Evolutionary conservation across 1,140 invertebrate species (phyloP), one percentile per base, ranked within the genome.

Genomic region (Eueides isabella): DNA sequence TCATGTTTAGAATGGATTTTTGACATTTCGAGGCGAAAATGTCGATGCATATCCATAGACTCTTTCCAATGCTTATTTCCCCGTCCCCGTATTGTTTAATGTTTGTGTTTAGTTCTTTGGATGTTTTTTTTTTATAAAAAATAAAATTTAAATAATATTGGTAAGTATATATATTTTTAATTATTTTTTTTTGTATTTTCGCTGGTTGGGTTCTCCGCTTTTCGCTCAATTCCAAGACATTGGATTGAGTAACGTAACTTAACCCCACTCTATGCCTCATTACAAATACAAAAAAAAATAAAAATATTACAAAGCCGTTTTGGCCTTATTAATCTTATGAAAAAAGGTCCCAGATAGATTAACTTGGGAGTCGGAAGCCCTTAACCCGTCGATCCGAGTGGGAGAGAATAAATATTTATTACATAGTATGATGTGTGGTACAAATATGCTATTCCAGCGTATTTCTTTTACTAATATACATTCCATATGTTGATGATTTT

Each of bases 401-500:
- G 72, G 75, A 67, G 77, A 82, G n/a, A 44, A 87, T 87, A 87
- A 87, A 87, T 87, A 87, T 87, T 87, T 87, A 87, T 85, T 81
- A 80, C 82, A 73, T 28, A n/a, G 12, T 61, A 61, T 62, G 61
- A 63, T 38, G 19, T 67, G 63, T 55, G 68, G 38, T 3, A 35
- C 38, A 44, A 19, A 6, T 44, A 16, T 0, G 0, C 16, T 2
- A 7, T 2, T 44, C 7, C 7, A 44, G 41, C 41, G 41, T 19
- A 2, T 44, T 44, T 44, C 7, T 44, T 2, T n/a, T 1, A 44
- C 2, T 19, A 19, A 6, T 19, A 0, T 44, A 44, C 41, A 5
- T 44, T 44, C 5, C 19, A 6, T 38, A 16, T 16, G 16, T 38
- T 0, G 12, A 1, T 16, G 3, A 14, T 38, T 38, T 5, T 38